These are phyloP conservation scores for Dendroctonus valens DNA, from an alignment of 1,140 invertebrate species.

Conservation along the genomic window DNA sequence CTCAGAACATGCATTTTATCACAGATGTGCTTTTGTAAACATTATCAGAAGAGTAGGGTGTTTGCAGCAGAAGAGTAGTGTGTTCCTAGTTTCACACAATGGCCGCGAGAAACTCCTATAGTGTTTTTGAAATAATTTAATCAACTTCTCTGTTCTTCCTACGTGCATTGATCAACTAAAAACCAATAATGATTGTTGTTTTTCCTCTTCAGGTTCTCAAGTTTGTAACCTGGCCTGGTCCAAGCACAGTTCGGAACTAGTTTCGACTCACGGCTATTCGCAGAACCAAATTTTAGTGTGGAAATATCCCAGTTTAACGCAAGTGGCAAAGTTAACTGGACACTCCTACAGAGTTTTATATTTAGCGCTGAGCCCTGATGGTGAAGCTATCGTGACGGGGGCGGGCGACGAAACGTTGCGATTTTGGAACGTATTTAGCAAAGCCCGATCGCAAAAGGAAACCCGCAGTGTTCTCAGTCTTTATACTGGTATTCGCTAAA, in stretches of 20 bases:
- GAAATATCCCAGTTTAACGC: constrained; percentile 97
- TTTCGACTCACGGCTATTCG: constrained; percentile 98
- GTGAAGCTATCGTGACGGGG: constrained; percentile 98
- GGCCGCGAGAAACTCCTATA: no score
- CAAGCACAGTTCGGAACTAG: constrained; percentile 96
- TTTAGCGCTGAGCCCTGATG: constrained; percentile 96
- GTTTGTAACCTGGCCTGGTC: constrained; percentile 99
- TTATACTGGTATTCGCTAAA: constrained; percentile 82
- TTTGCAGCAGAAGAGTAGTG: no score
- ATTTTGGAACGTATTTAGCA: constrained; percentile 99
- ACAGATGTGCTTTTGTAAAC: no score
- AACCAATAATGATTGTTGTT: no score
- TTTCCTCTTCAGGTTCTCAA: constrained; percentile 78
- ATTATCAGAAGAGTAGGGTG: no score
- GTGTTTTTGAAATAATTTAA: no score
- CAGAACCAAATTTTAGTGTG: constrained; percentile 99
- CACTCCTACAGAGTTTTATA: constrained; percentile 97
- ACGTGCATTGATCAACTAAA: no score
- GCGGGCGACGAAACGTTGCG: constrained; percentile 98
- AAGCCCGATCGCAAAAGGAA: constrained; percentile 92
- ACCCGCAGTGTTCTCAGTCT: constrained; percentile 95
- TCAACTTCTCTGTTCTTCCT: no score
- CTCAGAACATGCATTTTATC: no score
- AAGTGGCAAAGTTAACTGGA: constrained; percentile 97
- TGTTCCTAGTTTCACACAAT: no score